phyloP scores from a whole-genome alignment of 2,797 vertebrate species.

The Somateria mollissima region DNA sequence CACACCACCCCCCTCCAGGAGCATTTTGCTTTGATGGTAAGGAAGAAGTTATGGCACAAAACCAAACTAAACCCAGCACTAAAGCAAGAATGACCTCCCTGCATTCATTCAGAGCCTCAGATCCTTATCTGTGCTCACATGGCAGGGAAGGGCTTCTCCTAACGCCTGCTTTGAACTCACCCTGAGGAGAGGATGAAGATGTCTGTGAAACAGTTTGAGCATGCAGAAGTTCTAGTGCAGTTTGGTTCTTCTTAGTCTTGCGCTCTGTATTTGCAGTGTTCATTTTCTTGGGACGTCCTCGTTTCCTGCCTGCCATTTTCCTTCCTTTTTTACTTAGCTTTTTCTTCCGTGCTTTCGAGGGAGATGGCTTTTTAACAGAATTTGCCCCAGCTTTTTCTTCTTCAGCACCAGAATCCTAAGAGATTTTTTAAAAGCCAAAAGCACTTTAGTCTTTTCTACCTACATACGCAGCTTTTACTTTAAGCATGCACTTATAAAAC shows the following conservation, averaged over 20 bases:
- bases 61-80: neutral
- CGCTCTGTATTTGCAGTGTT: slow-evolving; percentile 82
- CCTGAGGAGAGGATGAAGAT: slow-evolving; percentile 90
- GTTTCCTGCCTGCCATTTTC: slow-evolving; percentile 93
- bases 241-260: slow-evolving; percentile 92
- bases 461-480: fast-evolving
- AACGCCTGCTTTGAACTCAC: slow-evolving; percentile 73
- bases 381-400: slow-evolving; percentile 85
- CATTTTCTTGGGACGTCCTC: slow-evolving; percentile 95
- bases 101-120: neutral
- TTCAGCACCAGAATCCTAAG: slow-evolving; percentile 90
- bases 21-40: neutral
- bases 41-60: neutral
- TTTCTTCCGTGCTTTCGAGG: slow-evolving; percentile 88
- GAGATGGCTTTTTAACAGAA: slow-evolving; percentile 86
- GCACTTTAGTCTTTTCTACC: neutral
- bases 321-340: slow-evolving; percentile 91
- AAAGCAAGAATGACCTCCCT: neutral
- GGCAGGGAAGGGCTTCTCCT: neutral
- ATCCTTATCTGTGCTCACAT: fast-evolving
- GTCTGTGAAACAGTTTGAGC: slow-evolving; percentile 88
- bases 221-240: slow-evolving; percentile 91
- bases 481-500: neutral
- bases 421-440: neutral
- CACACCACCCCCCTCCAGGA: neutral